Conservation (phyloP, 2,113 vertebrate species). For the Malurus cyaneus region DNA sequence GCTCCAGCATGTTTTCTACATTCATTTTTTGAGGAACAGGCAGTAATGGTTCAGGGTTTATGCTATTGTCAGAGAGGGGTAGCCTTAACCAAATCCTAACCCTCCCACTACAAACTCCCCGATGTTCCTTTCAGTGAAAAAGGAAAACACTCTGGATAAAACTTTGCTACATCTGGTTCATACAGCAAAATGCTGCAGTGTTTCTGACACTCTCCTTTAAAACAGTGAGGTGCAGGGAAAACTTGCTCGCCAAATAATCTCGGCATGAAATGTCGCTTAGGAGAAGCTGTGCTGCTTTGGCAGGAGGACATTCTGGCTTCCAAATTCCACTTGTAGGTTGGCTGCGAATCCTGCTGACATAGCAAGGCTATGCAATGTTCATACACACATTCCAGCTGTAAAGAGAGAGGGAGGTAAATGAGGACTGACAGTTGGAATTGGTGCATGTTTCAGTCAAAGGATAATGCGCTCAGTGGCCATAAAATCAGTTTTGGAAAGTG, state of each 20-base stretch:
- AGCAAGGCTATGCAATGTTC: background rate
- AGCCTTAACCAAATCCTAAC: background rate
- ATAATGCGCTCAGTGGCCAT: background rate
- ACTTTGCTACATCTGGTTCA: background rate
- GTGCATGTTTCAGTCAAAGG: conserved; percentile 8
- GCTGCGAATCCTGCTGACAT: conserved; percentile 48
- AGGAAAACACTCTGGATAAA: background rate
- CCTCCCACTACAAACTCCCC: background rate
- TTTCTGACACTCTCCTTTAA: background rate
- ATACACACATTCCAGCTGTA: conserved; percentile 26
- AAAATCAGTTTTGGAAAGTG: background rate
- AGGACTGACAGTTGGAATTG: conserved; percentile 2
- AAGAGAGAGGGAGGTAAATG: conserved; percentile 39
- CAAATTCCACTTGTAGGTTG: conserved; percentile 48
- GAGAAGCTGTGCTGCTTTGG: conserved; percentile 20
- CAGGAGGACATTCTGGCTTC: conserved; percentile 54
- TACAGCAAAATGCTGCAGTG: background rate
- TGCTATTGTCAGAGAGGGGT: background rate
- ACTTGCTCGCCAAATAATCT: background rate
- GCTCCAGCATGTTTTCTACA: background rate
- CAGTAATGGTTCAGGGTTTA: background rate
- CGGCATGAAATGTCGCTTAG: background rate
- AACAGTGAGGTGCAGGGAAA: background rate
- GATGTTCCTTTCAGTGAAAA: background rate
- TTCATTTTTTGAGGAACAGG: background rate